Conservation (phyloP, 2,797 vertebrate genomes). For the Sebastes miniatus region DNA sequence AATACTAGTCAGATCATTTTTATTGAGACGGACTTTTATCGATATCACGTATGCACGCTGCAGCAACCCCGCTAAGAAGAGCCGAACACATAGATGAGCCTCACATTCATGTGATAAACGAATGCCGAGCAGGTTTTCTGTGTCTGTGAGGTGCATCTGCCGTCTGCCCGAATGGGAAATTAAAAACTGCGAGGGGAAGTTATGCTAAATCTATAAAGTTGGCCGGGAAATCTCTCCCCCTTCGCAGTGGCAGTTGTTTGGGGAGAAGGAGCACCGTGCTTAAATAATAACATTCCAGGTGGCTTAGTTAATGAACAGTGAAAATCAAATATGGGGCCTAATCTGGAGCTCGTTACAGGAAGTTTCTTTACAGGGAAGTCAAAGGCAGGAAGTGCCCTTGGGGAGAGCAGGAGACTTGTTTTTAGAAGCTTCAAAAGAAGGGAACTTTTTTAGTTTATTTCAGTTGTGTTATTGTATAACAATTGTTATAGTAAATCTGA, state of each 20-base stretch:
- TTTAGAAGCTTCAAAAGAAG: slow-evolving; percentile 39
- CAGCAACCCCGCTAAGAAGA: not conserved
- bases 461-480: not conserved
- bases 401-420: slow-evolving; percentile 58
- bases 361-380: slow-evolving; percentile 85
- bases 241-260: slow-evolving; percentile 84
- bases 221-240: slow-evolving; percentile 79
- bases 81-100: slow-evolving; percentile 40
- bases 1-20: not conserved
- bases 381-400: slow-evolving; percentile 75
- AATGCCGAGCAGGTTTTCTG: slow-evolving; percentile 66
- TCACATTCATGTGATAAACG: slow-evolving; percentile 66
- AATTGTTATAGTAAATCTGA: not conserved
- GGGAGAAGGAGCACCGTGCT: slow-evolving; percentile 83
- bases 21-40: not conserved
- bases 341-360: slow-evolving; percentile 86
- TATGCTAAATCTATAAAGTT: slow-evolving; percentile 83
- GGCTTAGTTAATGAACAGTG: slow-evolving; percentile 89
- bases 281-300: slow-evolving; percentile 89
- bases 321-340: slow-evolving; percentile 87
- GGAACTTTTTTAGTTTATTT: slow-evolving; percentile 24
- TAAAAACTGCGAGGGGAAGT: slow-evolving; percentile 77
- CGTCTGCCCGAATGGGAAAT: slow-evolving; percentile 78
- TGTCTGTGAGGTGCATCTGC: slow-evolving; percentile 78
- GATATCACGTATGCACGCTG: not conserved